Percentiles rank a stretch among this genome's conserved stretches.
Evolutionary conservation across 2,797 vertebrate genomes (phyloP).

Genomic region (Gobionotothen gibberifrons): DNA sequence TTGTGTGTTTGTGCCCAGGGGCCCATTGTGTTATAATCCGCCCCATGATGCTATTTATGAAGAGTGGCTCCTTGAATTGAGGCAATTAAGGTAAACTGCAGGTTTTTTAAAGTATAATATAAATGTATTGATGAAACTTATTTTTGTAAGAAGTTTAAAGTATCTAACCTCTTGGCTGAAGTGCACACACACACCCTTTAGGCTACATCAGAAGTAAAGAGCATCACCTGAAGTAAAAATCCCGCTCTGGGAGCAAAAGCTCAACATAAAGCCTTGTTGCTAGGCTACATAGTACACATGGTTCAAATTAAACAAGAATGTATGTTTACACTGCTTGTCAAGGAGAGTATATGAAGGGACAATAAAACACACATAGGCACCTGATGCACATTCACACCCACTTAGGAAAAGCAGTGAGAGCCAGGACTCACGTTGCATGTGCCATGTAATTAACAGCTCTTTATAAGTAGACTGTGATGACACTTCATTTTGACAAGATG

Average conservation of each 20-base stretch:
- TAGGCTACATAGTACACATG: constrained; percentile 65
- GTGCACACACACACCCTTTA: neutral
- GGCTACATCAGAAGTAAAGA: constrained; percentile 22
- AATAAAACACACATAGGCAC: constrained; percentile 9
- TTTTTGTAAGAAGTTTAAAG: constrained; percentile 15
- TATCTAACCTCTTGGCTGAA: constrained; percentile 3
- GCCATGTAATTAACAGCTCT: constrained; percentile 51
- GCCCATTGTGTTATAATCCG: no score
- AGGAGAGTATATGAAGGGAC: constrained; percentile 24
- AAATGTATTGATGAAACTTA: neutral
- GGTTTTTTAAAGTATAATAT: neutral
- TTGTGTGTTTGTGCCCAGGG: no score
- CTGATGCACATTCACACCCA: neutral
- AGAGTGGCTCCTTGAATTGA: neutral
- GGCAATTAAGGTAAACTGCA: neutral
- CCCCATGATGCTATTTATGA: neutral
- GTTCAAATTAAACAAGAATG: constrained; percentile 48
- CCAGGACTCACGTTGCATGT: neutral
- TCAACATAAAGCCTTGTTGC: constrained; percentile 60
- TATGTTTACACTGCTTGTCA: constrained; percentile 52
- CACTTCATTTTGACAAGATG: constrained; percentile 47
- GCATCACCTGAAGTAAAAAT: constrained; percentile 52
- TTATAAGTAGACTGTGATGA: constrained; percentile 31
- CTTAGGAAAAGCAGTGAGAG: constrained; percentile 2
- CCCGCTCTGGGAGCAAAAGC: constrained; percentile 57